Base-by-base conservation (phyloP, 2,888 invertebrate species). In the Plebejus argus region DNA sequence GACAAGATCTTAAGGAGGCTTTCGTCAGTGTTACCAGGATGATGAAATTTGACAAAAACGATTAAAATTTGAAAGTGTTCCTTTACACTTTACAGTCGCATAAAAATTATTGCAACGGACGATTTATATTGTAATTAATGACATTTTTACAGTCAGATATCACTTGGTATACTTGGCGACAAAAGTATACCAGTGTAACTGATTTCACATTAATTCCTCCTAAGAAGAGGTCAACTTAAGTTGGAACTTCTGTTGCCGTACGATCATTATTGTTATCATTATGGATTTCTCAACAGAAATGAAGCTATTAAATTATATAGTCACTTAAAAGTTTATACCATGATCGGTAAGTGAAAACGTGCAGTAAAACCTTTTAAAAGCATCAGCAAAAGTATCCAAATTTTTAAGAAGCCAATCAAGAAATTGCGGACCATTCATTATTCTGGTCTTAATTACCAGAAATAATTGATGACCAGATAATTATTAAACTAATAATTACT, bases 41-140 rank as follows among this genome's bases (percentile, higher is more conserved):
- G 39, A 72, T 45, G 72, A 39, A 72, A 72, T 72, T 72, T 72
- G 45, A 45, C 20, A 20, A 72, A 58, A 78, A 45, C 76, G 23
- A 76, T 71, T 78, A 78, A 78, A 76, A 78, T 76, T 78, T 56
- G 70, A 78, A 76, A 76, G 70, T 78, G 70, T 70, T 76, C 56
- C 12, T 71, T 39, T 39, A 71, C 39, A 10, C 12, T 71, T 39
- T 39, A 71, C 39, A 10, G 71, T 39, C 39, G 6, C 66, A 71
- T 71, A 71, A 71, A 39, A 71, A 71, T 20, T 39, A 39, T 71
- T 71, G 71, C 71, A 39, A 20, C 71, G 72, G 72, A 45, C 20
- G 45, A 45, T 45, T 72, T 72, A 72, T 72, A 23, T 74, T 74
- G 23, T 49, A 74, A 74, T 53, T 23, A 23, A 74, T 74, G 1